A percentile compares a stretch with the other conserved stretches of the same genome.
Conservation (phyloP, 2,797 vertebrate genomes). For the Artibeus jamaicensis region DNA sequence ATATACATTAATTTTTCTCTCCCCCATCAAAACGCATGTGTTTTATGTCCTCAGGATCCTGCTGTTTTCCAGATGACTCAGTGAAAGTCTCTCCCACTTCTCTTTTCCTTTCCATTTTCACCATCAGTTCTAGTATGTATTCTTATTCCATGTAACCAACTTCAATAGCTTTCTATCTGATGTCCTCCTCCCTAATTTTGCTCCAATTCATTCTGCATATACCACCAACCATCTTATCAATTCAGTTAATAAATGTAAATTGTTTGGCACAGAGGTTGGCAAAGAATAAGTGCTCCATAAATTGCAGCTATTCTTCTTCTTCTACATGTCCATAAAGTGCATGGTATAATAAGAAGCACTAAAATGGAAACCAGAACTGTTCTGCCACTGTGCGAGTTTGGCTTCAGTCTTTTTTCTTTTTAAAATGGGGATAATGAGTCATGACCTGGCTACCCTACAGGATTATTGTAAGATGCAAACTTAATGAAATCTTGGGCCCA, state of each 20-base stretch:
- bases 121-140: not conserved
- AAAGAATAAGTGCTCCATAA: not conserved
- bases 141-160: conserved; percentile 3
- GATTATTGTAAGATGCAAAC: not conserved
- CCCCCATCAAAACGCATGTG: not conserved
- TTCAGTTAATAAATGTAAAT: conserved; percentile 12
- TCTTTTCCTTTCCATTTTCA: not conserved
- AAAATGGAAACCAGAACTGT: not conserved
- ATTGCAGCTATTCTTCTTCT: not conserved
- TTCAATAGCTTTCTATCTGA: not conserved
- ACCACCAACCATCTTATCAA: not conserved
- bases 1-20: not conserved
- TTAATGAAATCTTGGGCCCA: not conserved
- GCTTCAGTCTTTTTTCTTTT: not conserved
- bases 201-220: not conserved
- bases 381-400: not conserved
- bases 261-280: not conserved
- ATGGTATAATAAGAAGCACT: not conserved
- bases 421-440: not conserved
- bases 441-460: not conserved
- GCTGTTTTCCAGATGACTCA: not conserved
- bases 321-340: not conserved
- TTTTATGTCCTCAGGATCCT: not conserved
- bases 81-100: not conserved
- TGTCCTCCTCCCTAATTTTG: not conserved